phyloP scores from a whole-genome alignment of 2,797 vertebrate species.

The Nothura maculosa region DNA sequence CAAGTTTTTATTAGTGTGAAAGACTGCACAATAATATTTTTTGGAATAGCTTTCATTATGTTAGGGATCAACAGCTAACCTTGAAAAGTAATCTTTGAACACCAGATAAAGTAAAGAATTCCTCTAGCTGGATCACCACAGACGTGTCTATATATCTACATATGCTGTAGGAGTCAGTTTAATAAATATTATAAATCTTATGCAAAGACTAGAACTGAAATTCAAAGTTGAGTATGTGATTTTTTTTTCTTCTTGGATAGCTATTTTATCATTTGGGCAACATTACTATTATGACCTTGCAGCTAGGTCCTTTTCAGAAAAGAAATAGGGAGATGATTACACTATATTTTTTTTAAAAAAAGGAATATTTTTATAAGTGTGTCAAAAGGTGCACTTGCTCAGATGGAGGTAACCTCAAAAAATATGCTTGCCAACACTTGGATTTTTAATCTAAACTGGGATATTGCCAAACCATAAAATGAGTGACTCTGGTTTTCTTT shows the following conservation, averaged over 20 bases:
- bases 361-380: neutral
- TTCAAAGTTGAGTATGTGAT: neutral
- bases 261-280: neutral
- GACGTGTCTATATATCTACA: neutral
- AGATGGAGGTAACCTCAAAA: conserved; percentile 4
- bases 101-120: neutral
- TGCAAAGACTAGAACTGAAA: neutral
- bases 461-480: neutral
- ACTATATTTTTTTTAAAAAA: neutral
- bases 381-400: neutral
- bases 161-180: neutral
- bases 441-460: conserved; percentile 15
- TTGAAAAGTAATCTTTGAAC: neutral
- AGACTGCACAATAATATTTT: neutral
- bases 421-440: neutral
- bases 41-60: neutral
- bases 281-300: neutral
- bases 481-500: neutral
- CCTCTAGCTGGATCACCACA: neutral
- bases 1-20: neutral
- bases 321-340: neutral
- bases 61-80: neutral
- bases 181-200: neutral
- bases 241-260: neutral
- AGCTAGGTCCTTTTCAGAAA: neutral